Percentiles rank a stretch among this genome's conserved stretches.
These are phyloP conservation scores for Rissa tridactyla DNA, from an alignment of 2,113 vertebrate genomes.

Conservation along the genomic window DNA sequence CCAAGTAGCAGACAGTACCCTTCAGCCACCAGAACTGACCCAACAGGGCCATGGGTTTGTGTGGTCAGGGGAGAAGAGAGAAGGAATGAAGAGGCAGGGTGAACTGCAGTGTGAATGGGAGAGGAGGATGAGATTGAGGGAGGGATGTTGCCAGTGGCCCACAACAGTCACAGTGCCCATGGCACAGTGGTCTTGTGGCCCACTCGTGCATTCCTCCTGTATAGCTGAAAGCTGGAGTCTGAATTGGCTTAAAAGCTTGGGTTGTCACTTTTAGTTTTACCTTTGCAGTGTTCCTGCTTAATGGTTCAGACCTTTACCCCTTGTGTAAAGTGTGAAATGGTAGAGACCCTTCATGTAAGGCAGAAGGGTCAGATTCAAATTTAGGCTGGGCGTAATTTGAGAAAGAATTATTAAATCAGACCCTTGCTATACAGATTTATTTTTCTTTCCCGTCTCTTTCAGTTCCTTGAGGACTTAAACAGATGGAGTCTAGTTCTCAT, in stretches of 20 bases:
- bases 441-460: not conserved
- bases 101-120: not conserved
- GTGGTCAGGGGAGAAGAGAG: not conserved
- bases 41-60: not conserved
- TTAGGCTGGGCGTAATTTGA: not conserved
- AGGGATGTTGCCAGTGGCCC: not conserved
- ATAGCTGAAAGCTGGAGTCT: not conserved
- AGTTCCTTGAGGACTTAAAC: constrained; percentile 87
- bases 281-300: not conserved
- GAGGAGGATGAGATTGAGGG: not conserved
- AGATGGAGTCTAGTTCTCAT: constrained; percentile 83
- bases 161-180: not conserved
- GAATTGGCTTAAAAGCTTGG: not conserved
- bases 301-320: not conserved
- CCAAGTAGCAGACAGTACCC: not conserved
- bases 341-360: not conserved
- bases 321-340: not conserved
- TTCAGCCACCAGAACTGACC: not conserved
- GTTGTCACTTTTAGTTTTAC: not conserved
- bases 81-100: not conserved
- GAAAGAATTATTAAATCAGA: not conserved
- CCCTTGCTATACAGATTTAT: not conserved
- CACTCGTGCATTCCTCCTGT: not conserved
- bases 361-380: not conserved
- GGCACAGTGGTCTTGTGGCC: not conserved